Base-by-base conservation (phyloP, 2,113 vertebrate genomes). In the Gobius niger region DNA sequence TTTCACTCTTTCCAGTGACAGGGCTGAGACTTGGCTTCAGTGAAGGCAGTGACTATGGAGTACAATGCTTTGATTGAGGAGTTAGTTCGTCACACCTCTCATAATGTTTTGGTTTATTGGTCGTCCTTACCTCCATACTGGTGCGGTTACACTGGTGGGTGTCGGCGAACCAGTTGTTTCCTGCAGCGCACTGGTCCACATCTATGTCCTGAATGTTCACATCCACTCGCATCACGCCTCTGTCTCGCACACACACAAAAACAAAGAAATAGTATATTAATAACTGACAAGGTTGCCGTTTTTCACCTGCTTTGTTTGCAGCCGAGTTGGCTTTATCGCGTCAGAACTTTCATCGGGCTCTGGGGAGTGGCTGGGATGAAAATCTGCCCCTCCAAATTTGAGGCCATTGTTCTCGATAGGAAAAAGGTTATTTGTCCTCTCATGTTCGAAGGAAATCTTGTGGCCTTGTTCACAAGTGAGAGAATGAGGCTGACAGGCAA, bases 141-240 rank as follows among this genome's bases (percentile, higher is more conserved):
- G 96, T 98, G 89, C 94, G 95, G 77, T 98, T 96, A 73, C 98
- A 99, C 83, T 89, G 91, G 84, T 99, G 97, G 0, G 96, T 95
- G 78, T 93, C 92, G 0, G 95, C 84, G 67, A 96, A 99, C 98
- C 98, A 99, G 75, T 91, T 85, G 1, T 93, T 86, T 42, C 92
- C 93, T 0, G 74, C 82, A 47, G 90, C 71, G 52, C 98, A 99
- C 88, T 98, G 98, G 81, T 99, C 91, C 79, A 99, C 83, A 84
- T 95, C 91, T 77, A 96, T 88, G 0, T 87, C 91, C 83, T 94
- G 94, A 82, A 99, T 92, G 78, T 94, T 94, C 54, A 99, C 70
- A 67, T 98, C 96, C 85, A 97, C 91, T 64, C 93, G 93, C 73
- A 99, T 90, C 74, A 96, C 94, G 0, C 98, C 98, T 89, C 98